Percentiles rank a stretch among this genome's conserved stretches.
phyloP scores from a whole-genome alignment of 1,140 invertebrate genomes.

The Ips nitidus region DNA sequence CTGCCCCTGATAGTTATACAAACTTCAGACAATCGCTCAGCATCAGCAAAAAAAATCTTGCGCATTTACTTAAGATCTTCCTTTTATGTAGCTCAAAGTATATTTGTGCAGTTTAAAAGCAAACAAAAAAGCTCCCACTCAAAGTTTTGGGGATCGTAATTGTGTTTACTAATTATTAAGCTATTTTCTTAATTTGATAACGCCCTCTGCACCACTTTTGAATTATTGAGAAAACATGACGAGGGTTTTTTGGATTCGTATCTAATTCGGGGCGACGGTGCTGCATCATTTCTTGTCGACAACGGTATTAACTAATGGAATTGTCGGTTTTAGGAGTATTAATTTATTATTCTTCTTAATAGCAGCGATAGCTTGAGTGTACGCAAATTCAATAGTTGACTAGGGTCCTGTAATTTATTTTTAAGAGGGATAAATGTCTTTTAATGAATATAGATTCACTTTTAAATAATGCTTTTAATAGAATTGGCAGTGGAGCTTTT shows the following conservation, averaged over 20 bases:
- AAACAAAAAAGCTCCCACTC: too few relatives aligned
- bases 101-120: too few relatives aligned
- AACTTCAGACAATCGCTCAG: background rate
- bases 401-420: too few relatives aligned
- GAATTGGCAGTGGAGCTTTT: too few relatives aligned
- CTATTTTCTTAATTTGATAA: constrained; percentile 25
- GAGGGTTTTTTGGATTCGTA: constrained; percentile 17
- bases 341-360: constrained; percentile 18
- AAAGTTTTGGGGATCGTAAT: constrained; percentile 5
- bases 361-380: background rate
- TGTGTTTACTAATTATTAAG: constrained; percentile 23
- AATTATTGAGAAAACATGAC: constrained; percentile 31
- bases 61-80: background rate
- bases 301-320: constrained; percentile 14
- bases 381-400: background rate
- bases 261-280: constrained; percentile 19
- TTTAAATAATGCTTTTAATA: too few relatives aligned
- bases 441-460: too few relatives aligned
- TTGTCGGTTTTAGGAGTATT: constrained; percentile 16
- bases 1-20: constrained; percentile 8
- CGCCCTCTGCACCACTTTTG: constrained; percentile 11
- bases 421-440: too few relatives aligned
- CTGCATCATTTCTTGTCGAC: constrained; percentile 17
- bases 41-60: background rate
- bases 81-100: too few relatives aligned